Base-by-base conservation (phyloP, 37 sponge, comb jelly and placozoan species). In the Beroe forskalii region DNA sequence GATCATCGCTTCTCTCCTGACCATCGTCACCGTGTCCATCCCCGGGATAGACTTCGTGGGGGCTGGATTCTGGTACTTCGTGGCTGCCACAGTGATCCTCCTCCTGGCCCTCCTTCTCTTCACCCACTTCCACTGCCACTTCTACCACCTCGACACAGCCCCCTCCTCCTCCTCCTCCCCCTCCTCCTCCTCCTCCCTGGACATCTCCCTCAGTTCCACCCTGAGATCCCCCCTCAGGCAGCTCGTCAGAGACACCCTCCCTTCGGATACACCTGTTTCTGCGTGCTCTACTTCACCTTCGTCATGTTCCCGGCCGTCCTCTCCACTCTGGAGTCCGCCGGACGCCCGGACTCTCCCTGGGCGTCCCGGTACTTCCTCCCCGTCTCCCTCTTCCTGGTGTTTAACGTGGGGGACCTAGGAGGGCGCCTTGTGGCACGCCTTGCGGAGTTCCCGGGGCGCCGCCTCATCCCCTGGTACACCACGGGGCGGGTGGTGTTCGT, bases 1-100 rank as follows among this genome's bases (percentile, higher is more conserved):
- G 30, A 80, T 80, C 43, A 80, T 80, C 1, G 86, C 86, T 6
- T 22, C 55, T n/a, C 48, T 40, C 8, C 86, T 80, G 30, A 80
- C 23, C 30, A 80, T 80, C 86, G 28, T 80, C 86, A 80, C 86
- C 30, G 20, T 80, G 25, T 80, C 86, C n/a, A 80, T 80, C 55
- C 86, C 86, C 55, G 86, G 86, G 55, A 80, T 80, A 24, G 86
- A 80, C 55, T 80, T 80, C 20, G 86, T 80, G 55, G 86, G 48
- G 28, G 86, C 86, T 28, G 86, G 86, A 23, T 80, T 80, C 55
- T 80, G 86, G 86, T 80, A 80, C 55, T 80, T 80, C 22, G 55
- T 43, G 27, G 55, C 86, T 24, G 86, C 86, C 14, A 38, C 86
- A 1, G 31, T 43, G 25, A 41, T 80, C 24, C 86, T 80, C 4